A percentile compares a stretch with the other conserved stretches of the same genome.
Evolutionary conservation across 2,888 invertebrate species (phyloP).

Genomic region (Bugula neritina): DNA sequence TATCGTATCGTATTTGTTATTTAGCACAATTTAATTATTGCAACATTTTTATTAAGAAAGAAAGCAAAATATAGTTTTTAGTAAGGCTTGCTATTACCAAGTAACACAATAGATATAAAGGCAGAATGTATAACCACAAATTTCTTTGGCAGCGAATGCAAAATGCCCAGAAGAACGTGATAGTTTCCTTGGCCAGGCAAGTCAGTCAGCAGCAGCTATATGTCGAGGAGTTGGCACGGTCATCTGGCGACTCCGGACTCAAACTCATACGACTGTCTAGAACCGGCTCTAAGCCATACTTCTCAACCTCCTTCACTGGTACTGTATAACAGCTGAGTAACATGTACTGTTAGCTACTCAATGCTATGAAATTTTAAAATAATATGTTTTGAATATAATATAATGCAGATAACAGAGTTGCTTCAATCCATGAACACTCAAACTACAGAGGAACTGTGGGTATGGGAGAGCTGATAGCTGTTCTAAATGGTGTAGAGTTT

Average conservation of each 20-base stretch:
- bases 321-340: too few relatives aligned
- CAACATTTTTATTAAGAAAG: too few relatives aligned
- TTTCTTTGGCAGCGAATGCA: slow-evolving; percentile 12
- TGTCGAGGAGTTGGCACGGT: slow-evolving; percentile 34
- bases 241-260: slow-evolving; percentile 36
- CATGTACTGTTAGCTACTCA: too few relatives aligned
- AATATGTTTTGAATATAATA: too few relatives aligned
- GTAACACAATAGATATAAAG: too few relatives aligned
- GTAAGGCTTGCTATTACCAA: too few relatives aligned
- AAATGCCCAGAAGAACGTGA: slow-evolving; percentile 1
- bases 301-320: slow-evolving; percentile 12
- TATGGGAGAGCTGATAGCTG: slow-evolving; percentile 27
- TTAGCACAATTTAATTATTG: too few relatives aligned
- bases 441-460: slow-evolving; percentile 31
- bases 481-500: slow-evolving; percentile 29
- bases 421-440: slow-evolving; percentile 37
- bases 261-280: slow-evolving; percentile 31
- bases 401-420: slow-evolving; percentile 31
- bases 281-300: slow-evolving; percentile 24
- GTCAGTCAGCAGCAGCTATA: slow-evolving; percentile 37
- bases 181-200: slow-evolving; percentile 35
- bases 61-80: too few relatives aligned
- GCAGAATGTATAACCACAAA: too few relatives aligned
- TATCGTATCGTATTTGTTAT: too few relatives aligned
- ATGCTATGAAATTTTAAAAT: too few relatives aligned